phyloP scores from a whole-genome alignment of 2,888 invertebrate species.

The Pemphredon lugubris region DNA sequence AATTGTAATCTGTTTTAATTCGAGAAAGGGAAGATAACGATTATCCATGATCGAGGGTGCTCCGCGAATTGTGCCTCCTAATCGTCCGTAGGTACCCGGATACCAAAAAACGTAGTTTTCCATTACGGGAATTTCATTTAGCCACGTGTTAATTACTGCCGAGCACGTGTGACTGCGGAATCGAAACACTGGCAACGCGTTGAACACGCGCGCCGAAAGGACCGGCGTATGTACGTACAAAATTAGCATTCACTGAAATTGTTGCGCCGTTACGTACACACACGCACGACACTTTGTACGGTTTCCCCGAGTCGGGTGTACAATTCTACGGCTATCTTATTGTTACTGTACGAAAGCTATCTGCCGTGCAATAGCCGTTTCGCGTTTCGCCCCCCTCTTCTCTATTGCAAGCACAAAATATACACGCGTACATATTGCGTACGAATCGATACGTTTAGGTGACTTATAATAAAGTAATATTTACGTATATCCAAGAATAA shows the following conservation, averaged over 20 bases:
- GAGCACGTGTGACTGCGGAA: slow-evolving; percentile 31
- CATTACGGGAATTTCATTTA: slow-evolving; percentile 30
- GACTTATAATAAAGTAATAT: too few relatives aligned
- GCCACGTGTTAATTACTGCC: slow-evolving; percentile 23
- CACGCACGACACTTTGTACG: too few relatives aligned
- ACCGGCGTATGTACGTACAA: slow-evolving; percentile 4
- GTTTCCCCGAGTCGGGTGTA: slow-evolving; percentile 29
- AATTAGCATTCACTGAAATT: slow-evolving; percentile 37
- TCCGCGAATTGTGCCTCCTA: not conserved
- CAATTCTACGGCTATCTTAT: slow-evolving; percentile 38
- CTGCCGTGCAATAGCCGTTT: not conserved
- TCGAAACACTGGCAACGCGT: slow-evolving; percentile 16
- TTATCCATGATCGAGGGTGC: too few relatives aligned
- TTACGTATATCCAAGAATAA: too few relatives aligned
- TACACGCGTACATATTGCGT: too few relatives aligned
- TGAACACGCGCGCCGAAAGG: slow-evolving; percentile 11
- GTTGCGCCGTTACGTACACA: slow-evolving; percentile 46
- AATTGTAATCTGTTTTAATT: too few relatives aligned
- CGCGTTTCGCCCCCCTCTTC: too few relatives aligned
- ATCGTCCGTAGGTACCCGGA: not conserved
- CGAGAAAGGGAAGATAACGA: too few relatives aligned
- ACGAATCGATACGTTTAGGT: too few relatives aligned
- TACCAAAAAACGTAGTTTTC: slow-evolving; percentile 19
- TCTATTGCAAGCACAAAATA: too few relatives aligned
- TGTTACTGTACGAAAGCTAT: slow-evolving; percentile 6